Percentiles rank a stretch among this genome's conserved stretches.
Evolutionary conservation across 2,113 vertebrate species (phyloP).

Genomic region (Lamprologus sp.): DNA sequence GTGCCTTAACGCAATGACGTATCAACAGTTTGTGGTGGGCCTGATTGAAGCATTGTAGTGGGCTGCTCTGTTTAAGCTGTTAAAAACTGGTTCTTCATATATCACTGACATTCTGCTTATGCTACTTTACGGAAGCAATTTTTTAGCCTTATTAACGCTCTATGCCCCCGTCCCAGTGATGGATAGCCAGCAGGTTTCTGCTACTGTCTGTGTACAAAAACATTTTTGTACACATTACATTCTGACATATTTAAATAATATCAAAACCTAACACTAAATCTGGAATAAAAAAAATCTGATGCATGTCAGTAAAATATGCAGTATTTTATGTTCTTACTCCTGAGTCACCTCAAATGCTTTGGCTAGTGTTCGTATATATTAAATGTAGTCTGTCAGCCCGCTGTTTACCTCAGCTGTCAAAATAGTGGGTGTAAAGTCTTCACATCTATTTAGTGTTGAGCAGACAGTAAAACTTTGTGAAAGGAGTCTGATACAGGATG

Average conservation of each 20-base stretch:
- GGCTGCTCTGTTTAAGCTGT: background rate
- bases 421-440: background rate
- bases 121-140: background rate
- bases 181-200: background rate
- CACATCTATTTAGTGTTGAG: background rate
- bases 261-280: background rate
- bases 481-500: background rate
- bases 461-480: background rate
- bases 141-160: background rate
- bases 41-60: background rate
- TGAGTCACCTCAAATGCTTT: background rate
- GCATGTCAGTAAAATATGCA: background rate
- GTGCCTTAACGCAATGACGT: background rate
- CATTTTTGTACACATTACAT: background rate
- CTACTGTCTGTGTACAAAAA: background rate
- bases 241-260: background rate
- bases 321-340: background rate
- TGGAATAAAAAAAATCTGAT: background rate
- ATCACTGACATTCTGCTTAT: background rate
- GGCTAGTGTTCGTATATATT: background rate
- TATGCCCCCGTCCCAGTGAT: rapidly evolving
- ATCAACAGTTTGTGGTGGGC: background rate
- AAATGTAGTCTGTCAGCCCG: background rate
- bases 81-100: background rate
- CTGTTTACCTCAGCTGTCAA: background rate